These are phyloP conservation scores for Habrosyne pyritoides DNA, from an alignment of 2,888 invertebrate species.

Conservation along the genomic window DNA sequence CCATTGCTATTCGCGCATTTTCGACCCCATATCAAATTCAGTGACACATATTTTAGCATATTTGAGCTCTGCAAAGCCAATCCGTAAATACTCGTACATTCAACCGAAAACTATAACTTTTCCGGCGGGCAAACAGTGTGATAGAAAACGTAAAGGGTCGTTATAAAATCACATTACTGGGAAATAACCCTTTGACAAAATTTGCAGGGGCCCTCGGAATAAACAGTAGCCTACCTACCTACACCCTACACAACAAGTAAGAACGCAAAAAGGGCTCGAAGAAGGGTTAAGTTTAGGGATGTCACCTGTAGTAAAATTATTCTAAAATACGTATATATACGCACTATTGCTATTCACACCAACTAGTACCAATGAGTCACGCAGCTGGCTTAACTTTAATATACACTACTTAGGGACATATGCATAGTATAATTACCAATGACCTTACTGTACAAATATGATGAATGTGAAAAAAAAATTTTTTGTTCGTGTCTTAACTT, in stretches of 20 bases:
- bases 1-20: not conserved
- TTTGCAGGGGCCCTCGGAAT: slow-evolving; percentile 14
- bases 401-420: no score
- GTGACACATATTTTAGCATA: not conserved
- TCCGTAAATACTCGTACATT: not conserved
- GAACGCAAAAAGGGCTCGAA: not conserved
- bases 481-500: no score
- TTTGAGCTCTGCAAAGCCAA: not conserved
- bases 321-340: not conserved
- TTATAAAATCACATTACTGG: slow-evolving; percentile 10
- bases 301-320: not conserved
- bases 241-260: not conserved
- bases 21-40: not conserved
- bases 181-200: slow-evolving; percentile 21
- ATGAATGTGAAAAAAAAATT: no score
- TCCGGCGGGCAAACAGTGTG: slow-evolving; percentile 10
- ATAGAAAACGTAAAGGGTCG: slow-evolving; percentile 15
- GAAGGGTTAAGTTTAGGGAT: not conserved
- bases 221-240: slow-evolving; percentile 14
- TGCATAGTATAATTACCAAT: no score
- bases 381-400: no score
- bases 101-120: not conserved
- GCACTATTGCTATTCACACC: no score
- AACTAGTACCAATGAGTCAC: no score
- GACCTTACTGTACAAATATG: no score